Conservation (phyloP, 2,888 invertebrate genomes). For the Cordilura impudica region DNA sequence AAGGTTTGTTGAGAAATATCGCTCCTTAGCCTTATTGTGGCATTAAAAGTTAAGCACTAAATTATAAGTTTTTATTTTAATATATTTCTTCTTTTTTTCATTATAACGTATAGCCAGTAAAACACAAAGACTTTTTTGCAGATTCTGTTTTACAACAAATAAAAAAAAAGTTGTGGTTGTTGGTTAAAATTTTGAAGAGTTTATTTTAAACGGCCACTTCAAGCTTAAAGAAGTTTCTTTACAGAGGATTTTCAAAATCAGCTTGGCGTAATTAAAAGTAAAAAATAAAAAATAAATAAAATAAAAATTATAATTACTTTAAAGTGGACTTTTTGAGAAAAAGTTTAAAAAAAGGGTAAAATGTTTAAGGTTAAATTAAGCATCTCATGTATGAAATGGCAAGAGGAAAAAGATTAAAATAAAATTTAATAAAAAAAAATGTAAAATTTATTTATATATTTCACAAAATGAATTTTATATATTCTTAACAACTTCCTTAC, state of each 20-base stretch:
- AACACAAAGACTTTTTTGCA: slow-evolving; percentile 12
- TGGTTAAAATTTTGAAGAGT: slow-evolving; percentile 12
- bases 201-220: slow-evolving; percentile 40
- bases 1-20: slow-evolving; percentile 10
- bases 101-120: background rate
- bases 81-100: background rate
- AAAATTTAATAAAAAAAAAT: background rate
- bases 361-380: slow-evolving; percentile 49
- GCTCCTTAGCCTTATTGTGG: slow-evolving; percentile 35
- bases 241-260: background rate
- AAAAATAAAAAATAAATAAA: background rate
- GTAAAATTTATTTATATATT: background rate
- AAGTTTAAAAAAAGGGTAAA: slow-evolving; percentile 12
- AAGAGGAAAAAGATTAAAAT: background rate
- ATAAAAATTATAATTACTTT: slow-evolving; percentile 47
- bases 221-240: slow-evolving; percentile 31
- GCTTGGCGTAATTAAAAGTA: slow-evolving; percentile 46
- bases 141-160: background rate
- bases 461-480: background rate
- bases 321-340: slow-evolving; percentile 37
- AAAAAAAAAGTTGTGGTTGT: background rate
- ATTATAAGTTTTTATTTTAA: slow-evolving; percentile 38
- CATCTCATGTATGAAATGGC: slow-evolving; percentile 36
- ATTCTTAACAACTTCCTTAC: background rate
- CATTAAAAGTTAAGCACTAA: slow-evolving; percentile 55